These are phyloP conservation scores for Sarcophaga rosellei DNA, from an alignment of 2,888 invertebrate species.

Conservation along the genomic window DNA sequence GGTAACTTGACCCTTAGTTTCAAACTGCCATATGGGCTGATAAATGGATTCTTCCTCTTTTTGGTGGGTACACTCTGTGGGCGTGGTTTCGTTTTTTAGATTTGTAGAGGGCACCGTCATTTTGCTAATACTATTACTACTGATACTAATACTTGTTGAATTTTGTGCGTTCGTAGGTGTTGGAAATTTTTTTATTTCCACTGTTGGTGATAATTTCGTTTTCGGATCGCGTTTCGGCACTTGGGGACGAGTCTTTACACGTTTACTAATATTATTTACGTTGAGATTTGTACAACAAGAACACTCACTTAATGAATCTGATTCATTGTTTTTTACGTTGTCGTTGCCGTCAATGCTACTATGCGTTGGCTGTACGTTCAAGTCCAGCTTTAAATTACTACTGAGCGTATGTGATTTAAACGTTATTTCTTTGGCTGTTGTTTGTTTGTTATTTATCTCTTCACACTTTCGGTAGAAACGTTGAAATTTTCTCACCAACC, in stretches of 20 bases:
- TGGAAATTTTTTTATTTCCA: constrained; percentile 34
- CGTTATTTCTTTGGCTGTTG: constrained; percentile 28
- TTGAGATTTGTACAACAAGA: neutral
- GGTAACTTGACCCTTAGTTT: constrained; percentile 76
- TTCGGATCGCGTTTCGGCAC: constrained; percentile 72
- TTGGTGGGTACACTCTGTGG: neutral
- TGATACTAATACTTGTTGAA: neutral
- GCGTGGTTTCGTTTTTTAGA: constrained; percentile 36
- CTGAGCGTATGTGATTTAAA: neutral
- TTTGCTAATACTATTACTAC: constrained; percentile 14
- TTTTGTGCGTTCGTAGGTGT: neutral
- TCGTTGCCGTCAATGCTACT: neutral
- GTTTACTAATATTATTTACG: constrained; percentile 16
- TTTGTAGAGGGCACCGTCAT: constrained; percentile 71
- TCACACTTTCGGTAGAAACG: constrained; percentile 59
- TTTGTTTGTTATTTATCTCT: constrained; percentile 34
- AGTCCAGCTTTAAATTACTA: constrained; percentile 65
- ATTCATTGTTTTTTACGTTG: too few relatives aligned
- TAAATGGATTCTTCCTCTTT: constrained; percentile 79
- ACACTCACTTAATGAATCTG: too few relatives aligned
- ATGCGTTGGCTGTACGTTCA: constrained; percentile 26
- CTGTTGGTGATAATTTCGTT: constrained; percentile 68
- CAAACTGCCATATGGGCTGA: constrained; percentile 81
- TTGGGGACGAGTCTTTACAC: constrained; percentile 58
- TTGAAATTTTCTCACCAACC: constrained; percentile 68